A percentile compares a stretch with the other conserved stretches of the same genome.
phyloP scores from a whole-genome alignment of 2,797 vertebrate genomes.

The Crocodylus rhombifer region DNA sequence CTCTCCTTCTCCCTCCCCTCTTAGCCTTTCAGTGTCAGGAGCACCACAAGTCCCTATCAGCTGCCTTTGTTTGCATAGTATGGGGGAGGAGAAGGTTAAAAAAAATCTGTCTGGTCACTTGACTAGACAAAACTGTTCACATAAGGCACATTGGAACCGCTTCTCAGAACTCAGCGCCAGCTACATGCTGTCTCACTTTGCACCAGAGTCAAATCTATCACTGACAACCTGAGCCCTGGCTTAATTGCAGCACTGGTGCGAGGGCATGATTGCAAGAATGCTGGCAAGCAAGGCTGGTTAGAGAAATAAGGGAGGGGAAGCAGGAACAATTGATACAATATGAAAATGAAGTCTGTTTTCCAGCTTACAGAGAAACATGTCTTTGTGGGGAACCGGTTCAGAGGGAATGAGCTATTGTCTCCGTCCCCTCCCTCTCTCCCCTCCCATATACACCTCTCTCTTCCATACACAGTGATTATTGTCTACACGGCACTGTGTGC shows the following conservation, averaged over 20 bases:
- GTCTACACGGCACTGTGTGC: background rate
- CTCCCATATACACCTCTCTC: background rate
- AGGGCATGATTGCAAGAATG: background rate
- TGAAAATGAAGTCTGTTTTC: background rate
- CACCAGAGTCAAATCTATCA: background rate
- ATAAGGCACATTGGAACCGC: background rate
- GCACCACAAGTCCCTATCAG: background rate
- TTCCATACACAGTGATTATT: background rate
- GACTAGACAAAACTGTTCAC: background rate
- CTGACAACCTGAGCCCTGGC: background rate
- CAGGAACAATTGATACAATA: background rate
- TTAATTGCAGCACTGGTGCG: fast-evolving
- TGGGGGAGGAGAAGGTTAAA: background rate
- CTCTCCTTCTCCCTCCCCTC: background rate
- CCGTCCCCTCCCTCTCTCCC: too few species aligned
- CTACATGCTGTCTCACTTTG: background rate
- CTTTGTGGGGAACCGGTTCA: background rate
- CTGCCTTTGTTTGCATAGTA: background rate
- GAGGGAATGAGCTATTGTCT: fast-evolving
- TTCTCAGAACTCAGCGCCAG: background rate
- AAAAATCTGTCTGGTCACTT: background rate
- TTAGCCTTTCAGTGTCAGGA: background rate
- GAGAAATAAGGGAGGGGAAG: constrained; percentile 14
- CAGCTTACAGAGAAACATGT: background rate
- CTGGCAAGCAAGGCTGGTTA: fast-evolving